These are phyloP conservation scores for Eilema griseolum DNA, from an alignment of 2,888 invertebrate genomes.

Conservation along the genomic window DNA sequence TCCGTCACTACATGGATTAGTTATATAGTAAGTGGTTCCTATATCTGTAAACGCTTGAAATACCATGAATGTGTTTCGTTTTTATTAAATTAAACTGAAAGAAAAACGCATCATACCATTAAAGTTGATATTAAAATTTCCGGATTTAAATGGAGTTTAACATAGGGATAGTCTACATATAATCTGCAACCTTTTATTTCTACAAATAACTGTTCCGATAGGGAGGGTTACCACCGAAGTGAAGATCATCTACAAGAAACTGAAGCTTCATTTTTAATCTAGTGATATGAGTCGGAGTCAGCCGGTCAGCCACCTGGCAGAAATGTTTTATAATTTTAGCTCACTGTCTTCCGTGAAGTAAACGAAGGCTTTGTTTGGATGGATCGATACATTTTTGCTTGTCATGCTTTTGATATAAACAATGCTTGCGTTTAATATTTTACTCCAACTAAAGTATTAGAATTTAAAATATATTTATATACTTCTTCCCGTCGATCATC, in stretches of 20 bases:
- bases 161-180: background rate
- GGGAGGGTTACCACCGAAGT: background rate
- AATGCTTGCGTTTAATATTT: background rate
- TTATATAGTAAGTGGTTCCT: background rate
- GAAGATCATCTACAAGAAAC: background rate
- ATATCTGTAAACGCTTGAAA: background rate
- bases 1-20: no score
- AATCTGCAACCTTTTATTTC: background rate
- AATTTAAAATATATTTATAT: background rate
- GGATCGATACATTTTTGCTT: slow-evolving; percentile 11
- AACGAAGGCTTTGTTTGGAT: slow-evolving; percentile 23
- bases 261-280: slow-evolving; percentile 65
- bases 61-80: background rate
- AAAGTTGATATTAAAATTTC: background rate
- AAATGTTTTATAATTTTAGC: slow-evolving; percentile 60
- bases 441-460: background rate
- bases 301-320: slow-evolving; percentile 53
- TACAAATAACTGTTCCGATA: background rate
- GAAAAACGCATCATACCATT: no score
- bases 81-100: no score
- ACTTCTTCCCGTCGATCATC: background rate
- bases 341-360: slow-evolving; percentile 46
- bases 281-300: slow-evolving; percentile 67
- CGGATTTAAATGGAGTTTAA: background rate
- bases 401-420: slow-evolving; percentile 3